phyloP scores from a whole-genome alignment of 35 echinoderm and acorn worm species.

The Heliocidaris erythrogramma region DNA sequence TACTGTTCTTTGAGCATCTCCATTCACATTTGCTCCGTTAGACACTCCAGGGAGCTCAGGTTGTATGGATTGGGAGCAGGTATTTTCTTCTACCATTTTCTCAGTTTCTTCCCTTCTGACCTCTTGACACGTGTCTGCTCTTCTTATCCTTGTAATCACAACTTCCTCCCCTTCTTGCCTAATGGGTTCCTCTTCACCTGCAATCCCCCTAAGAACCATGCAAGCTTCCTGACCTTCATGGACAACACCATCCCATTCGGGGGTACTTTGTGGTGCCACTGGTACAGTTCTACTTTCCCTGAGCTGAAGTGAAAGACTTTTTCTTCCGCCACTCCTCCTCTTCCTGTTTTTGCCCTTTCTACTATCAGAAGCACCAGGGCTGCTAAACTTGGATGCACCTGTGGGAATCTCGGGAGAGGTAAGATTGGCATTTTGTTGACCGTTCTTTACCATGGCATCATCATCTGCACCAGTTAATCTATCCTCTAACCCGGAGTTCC shows the following conservation, averaged over 20 bases:
- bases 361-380: neutral
- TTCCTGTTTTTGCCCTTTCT: neutral
- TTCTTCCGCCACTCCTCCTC: neutral
- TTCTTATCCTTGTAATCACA: constrained; percentile 12
- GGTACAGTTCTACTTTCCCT: neutral
- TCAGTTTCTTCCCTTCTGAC: neutral
- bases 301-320: neutral
- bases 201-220: constrained; percentile 25
- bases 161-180: constrained; percentile 14
- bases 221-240: neutral
- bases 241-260: neutral
- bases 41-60: neutral
- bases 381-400: neutral
- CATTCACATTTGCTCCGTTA: neutral
- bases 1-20: neutral
- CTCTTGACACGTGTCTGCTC: neutral
- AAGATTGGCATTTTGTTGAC: neutral
- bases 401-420: neutral
- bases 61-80: neutral
- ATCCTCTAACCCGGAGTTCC: neutral
- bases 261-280: neutral
- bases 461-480: constrained; percentile 15
- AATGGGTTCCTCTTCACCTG: constrained; percentile 38
- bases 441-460: neutral
- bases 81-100: neutral